phyloP scores from a whole-genome alignment of 2,113 vertebrate genomes.

The Seriola quinqueradiata region DNA sequence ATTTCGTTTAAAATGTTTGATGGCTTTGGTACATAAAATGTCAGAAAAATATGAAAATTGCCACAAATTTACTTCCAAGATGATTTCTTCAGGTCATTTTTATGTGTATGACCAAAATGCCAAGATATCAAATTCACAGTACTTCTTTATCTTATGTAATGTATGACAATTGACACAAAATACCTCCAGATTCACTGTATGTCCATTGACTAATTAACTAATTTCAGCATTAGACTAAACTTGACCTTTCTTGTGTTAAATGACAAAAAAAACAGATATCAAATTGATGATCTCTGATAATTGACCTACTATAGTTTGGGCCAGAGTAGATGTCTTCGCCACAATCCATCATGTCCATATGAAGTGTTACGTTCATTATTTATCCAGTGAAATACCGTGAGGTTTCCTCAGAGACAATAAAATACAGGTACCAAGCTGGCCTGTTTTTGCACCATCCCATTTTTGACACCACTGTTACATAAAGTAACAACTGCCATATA shows the following conservation, averaged over 20 bases:
- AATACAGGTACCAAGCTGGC: not conserved
- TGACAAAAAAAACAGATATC: not conserved
- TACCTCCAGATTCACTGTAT: not conserved
- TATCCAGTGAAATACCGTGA: not conserved
- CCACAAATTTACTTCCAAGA: no score
- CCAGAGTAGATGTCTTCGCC: not conserved
- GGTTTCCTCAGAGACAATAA: not conserved
- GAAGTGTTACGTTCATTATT: not conserved
- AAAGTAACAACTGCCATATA: not conserved
- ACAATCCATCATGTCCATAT: not conserved
- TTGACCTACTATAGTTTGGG: not conserved
- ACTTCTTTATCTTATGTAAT: no score
- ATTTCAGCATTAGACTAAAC: not conserved
- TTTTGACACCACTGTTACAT: not conserved
- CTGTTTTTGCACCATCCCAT: not conserved
- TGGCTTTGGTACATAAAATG: no score
- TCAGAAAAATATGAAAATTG: no score
- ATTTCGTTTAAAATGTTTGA: not conserved
- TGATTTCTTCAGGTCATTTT: no score
- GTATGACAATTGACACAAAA: no score
- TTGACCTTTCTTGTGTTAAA: not conserved
- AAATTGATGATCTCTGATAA: not conserved
- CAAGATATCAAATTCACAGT: not conserved
- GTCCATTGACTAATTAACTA: not conserved
- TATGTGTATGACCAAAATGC: no score